A percentile compares a stretch with the other conserved stretches of the same genome.
Conservation (phyloP, 2,113 vertebrate genomes). For the Urocynchramus pylzowi region DNA sequence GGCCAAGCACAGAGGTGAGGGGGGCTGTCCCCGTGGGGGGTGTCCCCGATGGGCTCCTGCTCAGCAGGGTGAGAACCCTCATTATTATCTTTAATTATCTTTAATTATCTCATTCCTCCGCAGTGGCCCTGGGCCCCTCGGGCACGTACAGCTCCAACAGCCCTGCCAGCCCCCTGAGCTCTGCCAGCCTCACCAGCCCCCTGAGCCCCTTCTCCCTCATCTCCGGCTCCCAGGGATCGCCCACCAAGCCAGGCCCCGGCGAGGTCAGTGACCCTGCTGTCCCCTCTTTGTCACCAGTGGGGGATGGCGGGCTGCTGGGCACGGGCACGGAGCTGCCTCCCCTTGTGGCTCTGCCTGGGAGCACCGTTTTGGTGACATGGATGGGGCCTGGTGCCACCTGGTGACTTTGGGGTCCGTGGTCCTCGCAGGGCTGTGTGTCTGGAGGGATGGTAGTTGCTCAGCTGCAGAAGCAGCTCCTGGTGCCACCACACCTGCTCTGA, state of each 20-base stretch:
- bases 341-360: not conserved
- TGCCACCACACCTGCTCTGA: not conserved
- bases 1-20: conserved; percentile 87
- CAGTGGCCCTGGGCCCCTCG: conserved; percentile 79
- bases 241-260: conserved; percentile 82
- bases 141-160: conserved; percentile 94
- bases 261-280: conserved; percentile 80
- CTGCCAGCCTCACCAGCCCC: conserved; percentile 92
- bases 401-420: rapidly evolving
- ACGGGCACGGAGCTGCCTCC: not conserved
- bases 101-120: not conserved
- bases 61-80: rapidly evolving
- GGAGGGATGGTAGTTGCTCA: not conserved
- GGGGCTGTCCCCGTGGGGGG: rapidly evolving
- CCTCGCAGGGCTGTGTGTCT: not conserved
- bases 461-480: not conserved
- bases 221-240: conserved; percentile 87
- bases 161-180: conserved; percentile 94
- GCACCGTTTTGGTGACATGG: rapidly evolving
- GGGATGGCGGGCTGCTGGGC: not conserved
- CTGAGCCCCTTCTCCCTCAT: conserved; percentile 93
- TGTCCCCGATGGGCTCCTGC: rapidly evolving
- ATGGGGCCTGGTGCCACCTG: not conserved
- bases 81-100: not conserved
- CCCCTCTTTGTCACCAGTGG: not conserved